Evolutionary conservation across 1,140 invertebrate genomes (phyloP).

Genomic region (Aphis craccivora): DNA sequence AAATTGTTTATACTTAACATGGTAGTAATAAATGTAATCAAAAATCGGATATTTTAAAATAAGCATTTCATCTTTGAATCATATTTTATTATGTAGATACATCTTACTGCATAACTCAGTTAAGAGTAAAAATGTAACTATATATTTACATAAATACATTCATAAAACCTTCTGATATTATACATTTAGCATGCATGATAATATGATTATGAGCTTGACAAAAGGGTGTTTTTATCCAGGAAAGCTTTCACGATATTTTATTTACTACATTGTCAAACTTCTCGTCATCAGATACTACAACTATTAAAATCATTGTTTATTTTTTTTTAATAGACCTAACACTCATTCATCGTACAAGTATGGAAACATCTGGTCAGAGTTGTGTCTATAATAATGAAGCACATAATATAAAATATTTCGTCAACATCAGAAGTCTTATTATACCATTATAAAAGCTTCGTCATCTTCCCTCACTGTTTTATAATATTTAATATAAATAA

Average conservation of each 20-base stretch:
- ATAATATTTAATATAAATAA: constrained; percentile 6
- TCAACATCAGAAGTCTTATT: not conserved
- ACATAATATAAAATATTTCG: constrained; percentile 1
- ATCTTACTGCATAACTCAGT: not conserved
- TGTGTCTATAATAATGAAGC: not conserved
- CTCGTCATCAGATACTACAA: not conserved
- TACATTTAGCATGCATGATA: not conserved
- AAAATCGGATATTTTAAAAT: not conserved
- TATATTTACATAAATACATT: not conserved
- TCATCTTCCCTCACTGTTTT: not conserved
- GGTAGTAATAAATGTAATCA: not conserved
- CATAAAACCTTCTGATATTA: not conserved
- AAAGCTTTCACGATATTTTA: not conserved
- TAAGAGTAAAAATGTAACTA: not conserved
- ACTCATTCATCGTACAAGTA: not conserved
- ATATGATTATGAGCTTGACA: not conserved
- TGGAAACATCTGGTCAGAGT: not conserved
- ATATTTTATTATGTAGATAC: not conserved
- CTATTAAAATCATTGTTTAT: not conserved
- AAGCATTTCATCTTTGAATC: not conserved
- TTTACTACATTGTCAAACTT: not conserved
- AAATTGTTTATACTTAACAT: not conserved
- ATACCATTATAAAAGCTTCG: not conserved
- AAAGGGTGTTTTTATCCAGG: not conserved
- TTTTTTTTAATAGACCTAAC: not conserved